Evolutionary conservation across 92 coral and sea anemone genomes (phyloP), one percentile per base, ranked within the genome.

Genomic region (Actinernus sp.): DNA sequence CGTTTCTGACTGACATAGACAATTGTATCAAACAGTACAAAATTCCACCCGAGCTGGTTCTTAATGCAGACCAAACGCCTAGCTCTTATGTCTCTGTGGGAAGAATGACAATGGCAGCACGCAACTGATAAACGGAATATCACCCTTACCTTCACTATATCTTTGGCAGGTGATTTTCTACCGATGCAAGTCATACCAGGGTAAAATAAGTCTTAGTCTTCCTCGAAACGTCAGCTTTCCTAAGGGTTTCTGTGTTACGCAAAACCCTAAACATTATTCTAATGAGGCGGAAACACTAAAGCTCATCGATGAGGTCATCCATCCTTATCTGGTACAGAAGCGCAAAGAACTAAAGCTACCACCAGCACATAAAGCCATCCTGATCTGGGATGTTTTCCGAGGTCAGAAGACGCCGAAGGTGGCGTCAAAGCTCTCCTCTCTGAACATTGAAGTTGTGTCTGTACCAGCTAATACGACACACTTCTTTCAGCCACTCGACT

Each of bases 31-130:
- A n/a, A n/a, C n/a, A n/a, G n/a, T n/a, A n/a, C n/a, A n/a, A n/a
- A n/a, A n/a, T n/a, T n/a, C n/a, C n/a, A n/a, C n/a, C n/a, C n/a
- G n/a, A n/a, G n/a, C n/a, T n/a, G n/a, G n/a, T n/a, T n/a, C n/a
- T n/a, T n/a, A n/a, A n/a, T n/a, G n/a, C n/a, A n/a, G n/a, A n/a
- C n/a, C n/a, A n/a, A n/a, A n/a, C n/a, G n/a, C n/a, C n/a, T n/a
- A n/a, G n/a, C n/a, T 87, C 85, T 2, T 88, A 70, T 49, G 88
- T 87, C 32, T 82, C 88, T 49, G 83, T 86, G 33, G 93, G 85
- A 17, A 67, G 72, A 69, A 86, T 87, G 88, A 81, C 85, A 19
- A 88, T 88, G 89, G 72, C 89, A 33, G 76, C 53, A 31, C 62
- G 68, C 38, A 78, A 78, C 61, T 51, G 81, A 33, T 19, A n/a